A percentile compares a stretch with the other conserved stretches of the same genome.
phyloP scores from a whole-genome alignment of 2,113 vertebrate species.

The Meriones unguiculatus region DNA sequence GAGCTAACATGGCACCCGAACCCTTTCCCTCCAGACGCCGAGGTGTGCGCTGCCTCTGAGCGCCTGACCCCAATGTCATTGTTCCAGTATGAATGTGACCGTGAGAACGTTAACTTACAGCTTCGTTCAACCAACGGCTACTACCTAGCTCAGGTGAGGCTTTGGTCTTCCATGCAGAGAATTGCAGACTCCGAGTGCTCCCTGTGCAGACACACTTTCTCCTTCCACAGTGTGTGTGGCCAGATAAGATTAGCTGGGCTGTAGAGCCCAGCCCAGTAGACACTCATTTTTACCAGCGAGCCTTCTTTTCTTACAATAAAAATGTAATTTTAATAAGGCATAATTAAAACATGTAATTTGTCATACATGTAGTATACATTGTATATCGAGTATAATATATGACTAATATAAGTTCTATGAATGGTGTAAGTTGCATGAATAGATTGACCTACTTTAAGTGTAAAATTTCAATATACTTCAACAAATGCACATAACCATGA shows the following conservation, averaged over 20 bases:
- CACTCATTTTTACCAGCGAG: background rate
- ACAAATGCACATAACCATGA: background rate
- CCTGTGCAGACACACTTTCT: background rate
- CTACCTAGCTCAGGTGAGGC: slow-evolving; percentile 82
- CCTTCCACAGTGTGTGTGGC: background rate
- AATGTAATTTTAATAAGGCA: background rate
- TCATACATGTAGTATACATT: background rate
- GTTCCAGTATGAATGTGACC: slow-evolving; percentile 79
- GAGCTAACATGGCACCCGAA: background rate
- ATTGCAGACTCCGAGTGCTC: background rate
- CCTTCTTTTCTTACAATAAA: background rate
- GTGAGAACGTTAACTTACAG: slow-evolving; percentile 56
- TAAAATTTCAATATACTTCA: background rate
- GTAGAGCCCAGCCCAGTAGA: background rate
- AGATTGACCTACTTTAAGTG: slow-evolving; percentile 14
- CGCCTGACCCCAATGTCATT: slow-evolving; percentile 74
- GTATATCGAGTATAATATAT: background rate
- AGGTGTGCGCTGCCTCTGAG: slow-evolving; percentile 72
- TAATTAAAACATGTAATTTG: background rate
- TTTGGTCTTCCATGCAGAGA: background rate
- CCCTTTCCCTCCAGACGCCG: slow-evolving; percentile 60
- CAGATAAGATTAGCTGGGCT: background rate
- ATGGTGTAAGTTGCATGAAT: background rate
- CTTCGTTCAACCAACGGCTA: slow-evolving; percentile 75
- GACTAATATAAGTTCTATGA: background rate